Evolutionary conservation across 1,140 invertebrate species (phyloP), one percentile per base, ranked within the genome.

Genomic region (Trichoplusia ni): DNA sequence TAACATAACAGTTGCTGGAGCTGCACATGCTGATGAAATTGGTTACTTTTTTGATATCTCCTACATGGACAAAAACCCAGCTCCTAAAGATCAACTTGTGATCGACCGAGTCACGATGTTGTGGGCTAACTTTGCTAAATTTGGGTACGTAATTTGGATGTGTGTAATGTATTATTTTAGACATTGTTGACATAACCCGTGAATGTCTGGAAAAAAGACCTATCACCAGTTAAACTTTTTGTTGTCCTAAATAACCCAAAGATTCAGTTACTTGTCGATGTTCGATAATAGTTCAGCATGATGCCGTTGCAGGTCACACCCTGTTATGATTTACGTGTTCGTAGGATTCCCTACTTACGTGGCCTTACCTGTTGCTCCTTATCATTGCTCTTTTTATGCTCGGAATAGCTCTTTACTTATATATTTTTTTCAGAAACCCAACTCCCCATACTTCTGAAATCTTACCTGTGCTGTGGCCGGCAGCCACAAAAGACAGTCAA

Each of bases 71-170:
- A 29, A 73, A 18, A 25, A 35, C 6, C 44, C 61, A 2, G 33
- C 47, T 11, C n/a, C n/a, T 11, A 61, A 67, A 38, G 75, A 77
- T 40, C 69, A 73, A 63, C 27, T 67, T 9, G 40, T 73, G 0
- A 67, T 72, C 18, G 71, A 80, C 25, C 54, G 59, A 6, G 61
- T 79, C 2, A 77, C 72, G 11, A 73, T 65, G 0, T 23, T 80
- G 37, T 79, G 75, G 72, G 54, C 72, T 1, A 77, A 80, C 33
- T 80, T 75, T 44, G 75, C 67, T 1, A 80, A 79, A 71, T 73
- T 59, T 33, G 67, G 77, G 77, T 79, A 64, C 4, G 56, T 56
- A n/a, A n/a, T n/a, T n/a, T n/a, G n/a, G n/a, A n/a, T n/a, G n/a
- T n/a, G n/a, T n/a, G n/a, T n/a, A n/a, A n/a, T n/a, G n/a, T n/a